Conservation (phyloP, 2,888 invertebrate species). For the Sthenelais limicola region DNA sequence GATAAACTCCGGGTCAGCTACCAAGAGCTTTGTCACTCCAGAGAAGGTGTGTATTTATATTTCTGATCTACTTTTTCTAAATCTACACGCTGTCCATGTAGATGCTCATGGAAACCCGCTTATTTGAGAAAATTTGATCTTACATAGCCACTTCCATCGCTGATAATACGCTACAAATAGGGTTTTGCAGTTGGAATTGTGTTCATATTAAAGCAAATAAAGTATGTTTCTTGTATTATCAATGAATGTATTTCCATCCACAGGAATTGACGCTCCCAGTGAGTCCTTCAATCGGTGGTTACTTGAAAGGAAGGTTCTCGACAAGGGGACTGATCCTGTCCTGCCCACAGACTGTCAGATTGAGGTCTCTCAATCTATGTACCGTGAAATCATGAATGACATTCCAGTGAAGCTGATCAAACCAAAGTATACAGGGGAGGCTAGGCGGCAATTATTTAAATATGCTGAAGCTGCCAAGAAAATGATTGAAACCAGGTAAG, state of each 20-base stretch:
- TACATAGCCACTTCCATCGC: no score
- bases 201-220: no score
- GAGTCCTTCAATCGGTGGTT: constrained; percentile 97
- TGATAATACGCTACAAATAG: no score
- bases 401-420: constrained; percentile 96
- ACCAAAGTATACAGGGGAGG: constrained; percentile 96
- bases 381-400: constrained; percentile 97
- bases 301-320: constrained; percentile 93
- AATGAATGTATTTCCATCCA: constrained; percentile 43
- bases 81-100: no score
- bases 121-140: no score
- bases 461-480: constrained; percentile 98
- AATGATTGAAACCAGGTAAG: constrained; percentile 88
- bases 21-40: constrained; percentile 92
- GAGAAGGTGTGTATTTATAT: constrained; percentile 73
- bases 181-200: no score
- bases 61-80: no score
- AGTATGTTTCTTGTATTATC: no score
- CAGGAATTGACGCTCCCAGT: constrained; percentile 91
- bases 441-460: constrained; percentile 90
- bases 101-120: no score
- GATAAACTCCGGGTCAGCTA: constrained; percentile 91
- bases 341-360: constrained; percentile 92
- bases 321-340: constrained; percentile 90
- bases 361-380: constrained; percentile 95